A percentile compares a stretch with the other conserved stretches of the same genome.
Conservation (phyloP, 2,888 invertebrate species). For the Eupithecia vulgata region DNA sequence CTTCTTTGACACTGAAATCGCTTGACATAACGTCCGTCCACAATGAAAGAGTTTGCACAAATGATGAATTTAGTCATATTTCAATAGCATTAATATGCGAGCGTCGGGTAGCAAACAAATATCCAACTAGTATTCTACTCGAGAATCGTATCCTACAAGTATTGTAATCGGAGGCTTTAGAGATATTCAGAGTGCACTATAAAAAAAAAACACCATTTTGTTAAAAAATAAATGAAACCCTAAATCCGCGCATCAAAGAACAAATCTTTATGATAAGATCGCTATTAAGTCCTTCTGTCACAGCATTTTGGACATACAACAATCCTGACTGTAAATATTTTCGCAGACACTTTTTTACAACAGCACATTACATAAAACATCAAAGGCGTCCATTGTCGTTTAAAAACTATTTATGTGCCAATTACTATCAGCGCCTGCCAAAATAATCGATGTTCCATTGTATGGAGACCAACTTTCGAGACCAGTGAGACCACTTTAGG, state of each 20-base stretch:
- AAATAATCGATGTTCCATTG: constrained; percentile 69
- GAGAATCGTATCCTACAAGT: too few species aligned
- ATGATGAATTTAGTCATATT: too few species aligned
- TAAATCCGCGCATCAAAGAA: not conserved
- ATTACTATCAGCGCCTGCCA: constrained; percentile 60
- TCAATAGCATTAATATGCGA: too few species aligned
- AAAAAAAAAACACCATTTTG: not conserved
- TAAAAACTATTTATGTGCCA: constrained; percentile 60
- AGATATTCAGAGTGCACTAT: too few species aligned
- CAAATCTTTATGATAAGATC: not conserved
- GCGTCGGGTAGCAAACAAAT: too few species aligned
- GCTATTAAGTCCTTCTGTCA: not conserved
- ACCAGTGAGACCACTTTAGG: constrained; percentile 53
- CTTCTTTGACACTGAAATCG: too few species aligned
- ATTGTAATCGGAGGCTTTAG: too few species aligned
- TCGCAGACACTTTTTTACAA: constrained; percentile 37
- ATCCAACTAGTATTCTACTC: too few species aligned
- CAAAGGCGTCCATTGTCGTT: constrained; percentile 37
- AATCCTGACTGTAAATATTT: constrained; percentile 17
- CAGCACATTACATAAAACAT: constrained; percentile 39
- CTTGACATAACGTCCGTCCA: too few species aligned
- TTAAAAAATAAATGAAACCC: not conserved
- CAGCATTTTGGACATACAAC: constrained; percentile 10
- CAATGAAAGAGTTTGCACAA: too few species aligned
- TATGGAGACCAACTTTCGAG: constrained; percentile 50